phyloP scores from a whole-genome alignment of 2,888 invertebrate species.

The Agrypnus murinus region DNA sequence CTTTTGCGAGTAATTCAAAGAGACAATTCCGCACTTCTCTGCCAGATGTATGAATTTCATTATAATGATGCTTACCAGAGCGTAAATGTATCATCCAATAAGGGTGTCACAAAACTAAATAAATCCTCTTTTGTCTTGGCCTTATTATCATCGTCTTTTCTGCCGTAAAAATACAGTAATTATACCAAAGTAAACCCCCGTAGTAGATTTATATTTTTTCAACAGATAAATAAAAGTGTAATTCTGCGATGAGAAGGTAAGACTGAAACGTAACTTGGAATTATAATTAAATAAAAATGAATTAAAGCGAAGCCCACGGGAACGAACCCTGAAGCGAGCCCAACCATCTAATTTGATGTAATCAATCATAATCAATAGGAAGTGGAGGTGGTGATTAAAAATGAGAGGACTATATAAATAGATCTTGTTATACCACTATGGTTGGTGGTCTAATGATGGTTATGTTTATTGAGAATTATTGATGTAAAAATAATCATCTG shows the following conservation, averaged over 20 bases:
- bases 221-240: not conserved
- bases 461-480: conserved; percentile 26
- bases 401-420: conserved; percentile 8
- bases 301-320: conserved; percentile 10
- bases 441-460: conserved; percentile 31
- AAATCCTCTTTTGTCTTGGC: no score
- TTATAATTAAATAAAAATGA: conserved; percentile 24
- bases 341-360: conserved; percentile 44
- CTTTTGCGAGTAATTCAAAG: conserved; percentile 52
- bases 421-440: conserved; percentile 4
- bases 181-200: no score
- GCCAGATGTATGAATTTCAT: conserved; percentile 49
- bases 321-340: conserved; percentile 24
- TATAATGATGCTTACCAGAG: conserved; percentile 49
- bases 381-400: conserved; percentile 29
- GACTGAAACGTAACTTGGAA: conserved; percentile 4
- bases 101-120: conserved; percentile 6
- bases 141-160: no score
- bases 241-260: not conserved
- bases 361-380: conserved; percentile 51
- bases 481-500: not conserved
- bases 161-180: no score
- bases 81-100: conserved; percentile 39
- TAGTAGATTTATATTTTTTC: no score
- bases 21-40: conserved; percentile 46